A percentile compares a stretch with the other conserved stretches of the same genome.
These are phyloP conservation scores for Parus major DNA, from an alignment of 2,113 vertebrate genomes.

Conservation along the genomic window DNA sequence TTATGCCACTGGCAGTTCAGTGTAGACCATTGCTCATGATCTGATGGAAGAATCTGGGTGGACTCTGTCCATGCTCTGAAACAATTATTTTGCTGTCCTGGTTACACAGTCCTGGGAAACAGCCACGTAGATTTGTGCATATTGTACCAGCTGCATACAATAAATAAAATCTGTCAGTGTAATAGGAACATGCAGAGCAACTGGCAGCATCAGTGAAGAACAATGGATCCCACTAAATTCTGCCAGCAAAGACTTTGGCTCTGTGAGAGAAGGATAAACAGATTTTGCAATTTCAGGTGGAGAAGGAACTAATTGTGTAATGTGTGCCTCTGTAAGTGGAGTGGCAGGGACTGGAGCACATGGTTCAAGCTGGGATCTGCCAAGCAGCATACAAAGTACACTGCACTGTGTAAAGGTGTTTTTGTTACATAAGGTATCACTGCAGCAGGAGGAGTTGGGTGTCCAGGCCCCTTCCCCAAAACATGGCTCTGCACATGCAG, in stretches of 20 bases:
- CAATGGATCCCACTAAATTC: neutral
- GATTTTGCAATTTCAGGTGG: neutral
- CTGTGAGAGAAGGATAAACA: neutral
- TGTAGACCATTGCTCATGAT: neutral
- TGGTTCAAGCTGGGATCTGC: neutral
- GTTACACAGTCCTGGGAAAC: neutral
- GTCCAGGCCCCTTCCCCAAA: neutral
- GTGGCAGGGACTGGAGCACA: rapidly evolving
- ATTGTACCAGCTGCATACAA: neutral
- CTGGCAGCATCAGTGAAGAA: neutral
- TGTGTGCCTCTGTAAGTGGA: neutral
- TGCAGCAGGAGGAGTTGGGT: neutral
- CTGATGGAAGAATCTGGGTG: neutral
- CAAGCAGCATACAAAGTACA: neutral
- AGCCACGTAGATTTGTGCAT: neutral
- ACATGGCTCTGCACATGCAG: neutral
- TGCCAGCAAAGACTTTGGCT: neutral
- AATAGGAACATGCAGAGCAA: neutral
- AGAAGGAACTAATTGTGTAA: neutral
- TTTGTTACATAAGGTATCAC: neutral
- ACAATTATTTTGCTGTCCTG: neutral
- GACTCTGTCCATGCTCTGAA: neutral
- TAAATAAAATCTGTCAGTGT: neutral
- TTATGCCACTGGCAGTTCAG: neutral
- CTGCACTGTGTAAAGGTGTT: neutral